phyloP scores from a whole-genome alignment of 2,797 vertebrate genomes.

The Heteromormyrus szaboi region DNA sequence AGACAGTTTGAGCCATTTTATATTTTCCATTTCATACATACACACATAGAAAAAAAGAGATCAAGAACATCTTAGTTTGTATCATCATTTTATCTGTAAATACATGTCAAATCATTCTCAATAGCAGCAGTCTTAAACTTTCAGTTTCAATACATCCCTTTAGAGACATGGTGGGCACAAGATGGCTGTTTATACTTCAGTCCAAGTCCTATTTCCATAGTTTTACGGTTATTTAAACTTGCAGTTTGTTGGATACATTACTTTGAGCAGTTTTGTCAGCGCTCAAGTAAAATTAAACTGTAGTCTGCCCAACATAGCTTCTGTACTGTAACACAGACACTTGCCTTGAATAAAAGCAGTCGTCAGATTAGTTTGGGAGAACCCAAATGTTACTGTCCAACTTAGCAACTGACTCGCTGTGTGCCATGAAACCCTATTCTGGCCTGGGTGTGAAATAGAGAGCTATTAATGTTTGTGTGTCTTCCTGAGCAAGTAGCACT shows the following conservation, averaged over 20 bases:
- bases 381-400: not conserved
- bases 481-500: not conserved
- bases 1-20: not conserved
- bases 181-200: not conserved
- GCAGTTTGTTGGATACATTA: not conserved
- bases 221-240: not conserved
- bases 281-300: not conserved
- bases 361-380: not conserved
- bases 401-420: not conserved
- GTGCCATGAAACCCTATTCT: not conserved
- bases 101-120: not conserved
- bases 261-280: not conserved
- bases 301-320: not conserved
- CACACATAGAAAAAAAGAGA: not conserved
- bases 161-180: not conserved
- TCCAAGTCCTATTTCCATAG: not conserved
- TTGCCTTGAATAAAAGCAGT: not conserved
- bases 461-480: not conserved
- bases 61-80: not conserved
- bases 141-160: not conserved
- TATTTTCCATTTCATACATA: not conserved
- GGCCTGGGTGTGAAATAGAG: not conserved
- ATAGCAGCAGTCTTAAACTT: not conserved
- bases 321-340: not conserved
- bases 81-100: not conserved